Percentiles rank a stretch among this genome's conserved stretches.
Conservation (phyloP, 1,140 invertebrate genomes). For the Drosophila nigromelanica region DNA sequence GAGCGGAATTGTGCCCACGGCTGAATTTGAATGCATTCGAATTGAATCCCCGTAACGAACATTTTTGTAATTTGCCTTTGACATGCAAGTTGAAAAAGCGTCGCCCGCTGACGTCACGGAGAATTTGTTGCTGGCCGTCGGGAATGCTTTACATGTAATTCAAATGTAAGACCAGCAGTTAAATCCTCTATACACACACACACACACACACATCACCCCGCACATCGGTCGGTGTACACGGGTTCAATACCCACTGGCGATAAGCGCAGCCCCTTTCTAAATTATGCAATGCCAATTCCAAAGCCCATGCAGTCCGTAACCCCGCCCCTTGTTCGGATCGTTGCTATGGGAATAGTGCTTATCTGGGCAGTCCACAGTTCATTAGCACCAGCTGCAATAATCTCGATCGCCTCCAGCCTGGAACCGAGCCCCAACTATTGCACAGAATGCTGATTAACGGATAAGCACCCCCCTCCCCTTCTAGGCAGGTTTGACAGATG, state of each 20-base stretch:
- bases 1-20: conserved; percentile 16
- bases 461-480: too few relatives aligned
- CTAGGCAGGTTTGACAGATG: too few relatives aligned
- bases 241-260: conserved; percentile 41
- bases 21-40: conserved; percentile 49
- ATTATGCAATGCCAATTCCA: conserved; percentile 39
- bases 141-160: conserved; percentile 29
- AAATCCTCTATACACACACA: too few relatives aligned
- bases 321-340: not conserved
- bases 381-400: conserved; percentile 7
- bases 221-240: not conserved
- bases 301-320: not conserved
- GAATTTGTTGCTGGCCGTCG: not conserved
- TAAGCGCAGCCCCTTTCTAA: conserved; percentile 22
- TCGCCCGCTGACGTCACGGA: conserved; percentile 52
- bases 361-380: conserved; percentile 17
- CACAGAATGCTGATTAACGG: too few relatives aligned
- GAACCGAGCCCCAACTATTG: too few relatives aligned
- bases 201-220: too few relatives aligned
- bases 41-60: conserved; percentile 48
- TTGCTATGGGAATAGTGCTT: conserved; percentile 1
- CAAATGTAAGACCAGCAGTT: conserved; percentile 1
- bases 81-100: conserved; percentile 59
- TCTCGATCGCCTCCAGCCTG: not conserved
- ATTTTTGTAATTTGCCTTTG: conserved; percentile 68